These are phyloP conservation scores for Dipodomys spectabilis DNA, from an alignment of 2,113 vertebrate species.

Conservation along the genomic window DNA sequence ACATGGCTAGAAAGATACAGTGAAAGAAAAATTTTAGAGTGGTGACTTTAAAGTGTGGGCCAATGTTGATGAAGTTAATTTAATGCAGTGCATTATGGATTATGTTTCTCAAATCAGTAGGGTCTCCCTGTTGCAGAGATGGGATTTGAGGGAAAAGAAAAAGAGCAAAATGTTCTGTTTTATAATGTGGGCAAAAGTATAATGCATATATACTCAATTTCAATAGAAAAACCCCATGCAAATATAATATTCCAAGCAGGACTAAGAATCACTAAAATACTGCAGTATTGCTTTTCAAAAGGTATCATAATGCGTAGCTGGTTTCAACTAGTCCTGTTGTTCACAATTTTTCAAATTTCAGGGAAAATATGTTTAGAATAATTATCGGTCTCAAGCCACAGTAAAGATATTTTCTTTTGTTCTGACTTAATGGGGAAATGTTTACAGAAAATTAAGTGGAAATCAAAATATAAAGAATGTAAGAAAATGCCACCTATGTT, in stretches of 20 bases:
- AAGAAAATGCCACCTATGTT: conserved; percentile 18
- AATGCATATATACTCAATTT: conserved; percentile 63
- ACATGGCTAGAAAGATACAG: neutral
- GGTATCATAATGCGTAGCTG: conserved; percentile 71
- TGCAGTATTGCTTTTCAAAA: conserved; percentile 73
- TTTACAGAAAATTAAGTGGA: conserved; percentile 43
- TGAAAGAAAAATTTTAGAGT: neutral
- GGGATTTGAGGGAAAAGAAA: conserved; percentile 60
- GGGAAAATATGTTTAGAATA: conserved; percentile 78
- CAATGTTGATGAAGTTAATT: conserved; percentile 15
- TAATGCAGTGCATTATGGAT: conserved; percentile 5
- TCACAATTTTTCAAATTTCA: conserved; percentile 76
- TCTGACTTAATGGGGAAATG: conserved; percentile 44
- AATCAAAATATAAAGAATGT: conserved; percentile 47
- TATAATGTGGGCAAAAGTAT: conserved; percentile 65
- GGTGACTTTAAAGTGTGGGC: neutral
- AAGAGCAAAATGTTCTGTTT: conserved; percentile 61
- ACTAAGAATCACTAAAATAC: conserved; percentile 67
- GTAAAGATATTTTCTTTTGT: conserved; percentile 73
- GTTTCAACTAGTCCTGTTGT: conserved; percentile 72
- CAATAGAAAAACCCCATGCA: conserved; percentile 65
- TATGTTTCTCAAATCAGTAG: conserved; percentile 51
- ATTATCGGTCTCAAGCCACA: conserved; percentile 75
- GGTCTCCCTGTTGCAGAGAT: neutral
- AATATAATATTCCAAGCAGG: conserved; percentile 75